Conservation (phyloP, 2,888 invertebrate genomes). For the Acleris laterana region DNA sequence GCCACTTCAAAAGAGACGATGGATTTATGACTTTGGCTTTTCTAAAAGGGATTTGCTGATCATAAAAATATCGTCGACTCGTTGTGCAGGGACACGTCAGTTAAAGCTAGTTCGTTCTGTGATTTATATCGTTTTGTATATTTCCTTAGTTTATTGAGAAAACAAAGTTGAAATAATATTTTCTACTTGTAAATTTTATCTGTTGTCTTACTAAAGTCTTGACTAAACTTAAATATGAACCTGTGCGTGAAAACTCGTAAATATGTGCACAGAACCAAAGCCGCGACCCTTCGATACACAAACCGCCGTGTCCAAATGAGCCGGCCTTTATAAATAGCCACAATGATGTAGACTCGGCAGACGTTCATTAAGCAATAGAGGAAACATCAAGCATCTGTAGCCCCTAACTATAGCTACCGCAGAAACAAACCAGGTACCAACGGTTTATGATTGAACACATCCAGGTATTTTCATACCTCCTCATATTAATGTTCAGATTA, state of each 20-base stretch:
- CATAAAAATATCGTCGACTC: no score
- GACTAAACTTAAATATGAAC: no score
- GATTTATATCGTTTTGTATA: no score
- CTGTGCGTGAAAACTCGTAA: background rate
- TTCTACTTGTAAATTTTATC: no score
- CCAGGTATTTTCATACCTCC: slow-evolving; percentile 74
- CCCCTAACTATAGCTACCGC: slow-evolving; percentile 44
- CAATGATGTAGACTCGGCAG: slow-evolving; percentile 45
- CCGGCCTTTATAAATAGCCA: slow-evolving; percentile 31
- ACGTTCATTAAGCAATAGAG: slow-evolving; percentile 58
- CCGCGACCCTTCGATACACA: slow-evolving; percentile 29
- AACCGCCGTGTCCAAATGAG: slow-evolving; percentile 24
- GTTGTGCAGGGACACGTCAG: no score
- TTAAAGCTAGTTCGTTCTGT: no score
- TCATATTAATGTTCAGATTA: slow-evolving; percentile 76
- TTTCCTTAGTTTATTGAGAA: no score
- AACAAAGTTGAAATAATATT: no score
- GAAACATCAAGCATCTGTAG: slow-evolving; percentile 55
- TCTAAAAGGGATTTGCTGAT: no score
- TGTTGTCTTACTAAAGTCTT: no score
- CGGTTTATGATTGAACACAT: slow-evolving; percentile 79
- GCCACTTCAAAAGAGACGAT: background rate
- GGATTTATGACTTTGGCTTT: background rate
- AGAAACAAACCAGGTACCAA: slow-evolving; percentile 82
- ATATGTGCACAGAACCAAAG: slow-evolving; percentile 13